These are phyloP conservation scores for Pseudopipra pipra DNA, from an alignment of 2,113 vertebrate genomes.

Conservation along the genomic window DNA sequence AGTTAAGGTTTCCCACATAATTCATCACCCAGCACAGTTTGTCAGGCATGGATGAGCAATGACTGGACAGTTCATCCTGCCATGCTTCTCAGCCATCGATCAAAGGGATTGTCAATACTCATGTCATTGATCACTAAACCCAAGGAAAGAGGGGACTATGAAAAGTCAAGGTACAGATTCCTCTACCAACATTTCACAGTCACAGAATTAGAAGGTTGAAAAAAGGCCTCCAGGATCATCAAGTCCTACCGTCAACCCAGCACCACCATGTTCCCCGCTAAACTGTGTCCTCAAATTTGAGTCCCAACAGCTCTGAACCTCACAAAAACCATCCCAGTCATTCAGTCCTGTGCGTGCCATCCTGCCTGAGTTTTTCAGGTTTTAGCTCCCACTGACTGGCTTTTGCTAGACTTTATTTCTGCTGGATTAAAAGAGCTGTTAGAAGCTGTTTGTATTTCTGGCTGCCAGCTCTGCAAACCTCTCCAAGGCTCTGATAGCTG, in stretches of 20 bases:
- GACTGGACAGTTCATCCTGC: neutral
- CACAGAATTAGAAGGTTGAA: neutral
- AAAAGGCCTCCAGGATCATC: neutral
- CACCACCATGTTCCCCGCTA: neutral
- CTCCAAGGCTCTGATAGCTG: conserved; percentile 24
- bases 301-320: neutral
- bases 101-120: neutral
- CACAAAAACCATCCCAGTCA: neutral
- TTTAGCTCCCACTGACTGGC: neutral
- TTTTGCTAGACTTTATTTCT: neutral
- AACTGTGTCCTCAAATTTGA: neutral
- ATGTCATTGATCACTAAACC: neutral
- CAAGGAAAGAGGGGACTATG: neutral
- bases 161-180: neutral
- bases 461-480: conserved; percentile 34
- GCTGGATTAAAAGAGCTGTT: conserved; percentile 14
- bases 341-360: neutral
- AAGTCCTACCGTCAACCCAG: neutral
- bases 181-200: neutral
- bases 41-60: accelerated
- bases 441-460: conserved; percentile 18
- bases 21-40: too few species aligned
- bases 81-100: neutral
- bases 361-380: neutral
- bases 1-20: neutral